Evolutionary conservation across 2,888 invertebrate species (phyloP).

Genomic region (Andrena dorsata): DNA sequence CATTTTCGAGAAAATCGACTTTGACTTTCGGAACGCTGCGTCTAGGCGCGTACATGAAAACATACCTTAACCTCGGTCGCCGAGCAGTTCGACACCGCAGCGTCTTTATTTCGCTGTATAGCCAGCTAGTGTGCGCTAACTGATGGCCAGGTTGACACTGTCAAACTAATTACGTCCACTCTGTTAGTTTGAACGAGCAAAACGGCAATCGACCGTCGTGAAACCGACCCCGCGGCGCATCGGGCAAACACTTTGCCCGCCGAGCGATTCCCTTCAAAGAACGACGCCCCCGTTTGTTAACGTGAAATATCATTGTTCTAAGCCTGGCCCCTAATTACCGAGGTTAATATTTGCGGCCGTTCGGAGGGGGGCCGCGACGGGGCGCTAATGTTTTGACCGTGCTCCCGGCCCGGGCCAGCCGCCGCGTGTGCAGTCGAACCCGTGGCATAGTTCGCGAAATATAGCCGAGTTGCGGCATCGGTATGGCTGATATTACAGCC

Average conservation of each 20-base stretch:
- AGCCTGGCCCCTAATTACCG: conserved; percentile 37
- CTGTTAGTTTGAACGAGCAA: conserved; percentile 1
- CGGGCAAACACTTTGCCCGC: neutral
- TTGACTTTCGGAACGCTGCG: too few species aligned
- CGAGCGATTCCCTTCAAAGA: conserved; percentile 22
- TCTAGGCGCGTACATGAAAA: too few species aligned
- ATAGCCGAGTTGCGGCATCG: conserved; percentile 62
- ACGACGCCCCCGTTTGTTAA: conserved; percentile 17
- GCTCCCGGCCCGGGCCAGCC: conserved; percentile 47
- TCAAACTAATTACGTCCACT: conserved; percentile 11
- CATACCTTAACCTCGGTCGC: too few species aligned
- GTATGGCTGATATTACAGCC: conserved; percentile 67
- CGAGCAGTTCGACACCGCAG: too few species aligned
- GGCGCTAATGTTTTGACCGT: conserved; percentile 56
- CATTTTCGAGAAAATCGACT: too few species aligned
- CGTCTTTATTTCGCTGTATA: too few species aligned
- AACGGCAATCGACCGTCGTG: neutral
- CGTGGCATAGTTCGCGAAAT: conserved; percentile 62
- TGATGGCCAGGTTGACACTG: neutral
- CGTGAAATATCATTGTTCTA: conserved; percentile 36
- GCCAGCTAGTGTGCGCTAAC: neutral
- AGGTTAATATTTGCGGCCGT: conserved; percentile 40
- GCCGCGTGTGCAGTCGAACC: conserved; percentile 60
- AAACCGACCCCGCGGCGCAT: neutral
- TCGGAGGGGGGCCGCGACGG: conserved; percentile 1